These are phyloP conservation scores for Nannospalax galili DNA, from an alignment of 2,113 vertebrate species.

Conservation along the genomic window DNA sequence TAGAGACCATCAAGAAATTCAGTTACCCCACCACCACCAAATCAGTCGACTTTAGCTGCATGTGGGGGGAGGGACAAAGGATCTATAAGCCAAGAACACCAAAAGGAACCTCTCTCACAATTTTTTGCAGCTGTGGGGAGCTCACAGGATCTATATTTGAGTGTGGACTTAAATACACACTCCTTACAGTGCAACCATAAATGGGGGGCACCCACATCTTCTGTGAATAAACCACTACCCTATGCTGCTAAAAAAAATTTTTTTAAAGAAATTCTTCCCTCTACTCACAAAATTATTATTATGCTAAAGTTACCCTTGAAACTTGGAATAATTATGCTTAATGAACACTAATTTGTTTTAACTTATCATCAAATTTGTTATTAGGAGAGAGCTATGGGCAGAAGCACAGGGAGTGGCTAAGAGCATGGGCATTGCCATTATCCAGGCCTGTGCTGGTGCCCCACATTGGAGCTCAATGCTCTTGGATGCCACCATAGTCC, in stretches of 20 bases:
- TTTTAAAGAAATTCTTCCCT: background rate
- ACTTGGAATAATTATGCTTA: slow-evolving; percentile 1
- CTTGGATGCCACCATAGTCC: background rate
- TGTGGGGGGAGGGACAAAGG: too few species aligned
- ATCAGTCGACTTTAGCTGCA: too few species aligned
- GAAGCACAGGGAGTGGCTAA: background rate
- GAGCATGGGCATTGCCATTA: background rate
- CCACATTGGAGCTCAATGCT: background rate
- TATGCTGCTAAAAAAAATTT: too few species aligned
- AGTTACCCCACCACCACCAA: too few species aligned
- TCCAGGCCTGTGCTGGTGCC: background rate
- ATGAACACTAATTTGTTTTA: background rate
- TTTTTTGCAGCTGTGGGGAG: too few species aligned
- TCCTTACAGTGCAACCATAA: too few species aligned
- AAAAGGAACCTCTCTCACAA: too few species aligned
- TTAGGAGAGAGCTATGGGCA: background rate
- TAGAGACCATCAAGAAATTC: background rate
- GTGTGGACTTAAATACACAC: too few species aligned
- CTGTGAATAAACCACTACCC: too few species aligned
- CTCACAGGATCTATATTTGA: too few species aligned
- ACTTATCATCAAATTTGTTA: background rate
- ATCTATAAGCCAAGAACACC: too few species aligned
- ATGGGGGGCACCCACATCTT: too few species aligned
- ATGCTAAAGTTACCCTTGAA: background rate
- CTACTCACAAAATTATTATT: slow-evolving; percentile 18